phyloP scores from a whole-genome alignment of 2,113 vertebrate species.

The Hippocampus mohnikei region DNA sequence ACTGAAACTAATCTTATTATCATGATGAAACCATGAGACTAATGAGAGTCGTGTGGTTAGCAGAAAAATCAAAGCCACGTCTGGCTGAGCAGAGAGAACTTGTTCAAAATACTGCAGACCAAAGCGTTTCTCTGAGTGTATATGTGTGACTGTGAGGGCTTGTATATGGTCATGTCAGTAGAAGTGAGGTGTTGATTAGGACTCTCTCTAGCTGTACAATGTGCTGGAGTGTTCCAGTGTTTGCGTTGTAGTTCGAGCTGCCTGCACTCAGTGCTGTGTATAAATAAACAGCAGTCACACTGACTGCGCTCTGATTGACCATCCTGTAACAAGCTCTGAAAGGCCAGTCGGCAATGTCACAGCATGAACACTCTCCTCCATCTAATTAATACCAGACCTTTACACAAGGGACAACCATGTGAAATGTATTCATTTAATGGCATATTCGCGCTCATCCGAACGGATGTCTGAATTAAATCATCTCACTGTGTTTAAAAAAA shows the following conservation, averaged over 20 bases:
- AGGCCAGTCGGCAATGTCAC: conserved; percentile 80
- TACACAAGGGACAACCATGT: conserved; percentile 1
- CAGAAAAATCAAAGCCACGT: background rate
- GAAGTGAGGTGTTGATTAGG: conserved; percentile 30
- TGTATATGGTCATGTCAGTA: conserved; percentile 27
- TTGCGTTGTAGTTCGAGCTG: conserved; percentile 78
- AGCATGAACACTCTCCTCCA: conserved; percentile 58
- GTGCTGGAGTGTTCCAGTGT: conserved; percentile 83
- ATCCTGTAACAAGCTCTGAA: conserved; percentile 87
- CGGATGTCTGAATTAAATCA: background rate
- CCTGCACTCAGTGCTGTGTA: conserved; percentile 78
- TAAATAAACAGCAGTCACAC: conserved; percentile 93
- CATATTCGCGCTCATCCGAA: background rate
- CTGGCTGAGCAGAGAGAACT: background rate
- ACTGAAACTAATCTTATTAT: background rate
- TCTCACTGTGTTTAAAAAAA: background rate
- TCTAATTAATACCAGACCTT: conserved; percentile 67
- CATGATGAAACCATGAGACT: background rate
- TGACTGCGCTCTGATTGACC: conserved; percentile 81
- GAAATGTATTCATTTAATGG: background rate
- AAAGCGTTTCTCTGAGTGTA: background rate
- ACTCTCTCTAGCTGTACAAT: conserved; percentile 62
- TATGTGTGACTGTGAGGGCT: conserved; percentile 1
- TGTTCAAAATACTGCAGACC: background rate
- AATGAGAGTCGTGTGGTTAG: conserved; percentile 3